These are phyloP conservation scores for Archilochus colubris DNA, from an alignment of 2,113 vertebrate species.

Conservation along the genomic window DNA sequence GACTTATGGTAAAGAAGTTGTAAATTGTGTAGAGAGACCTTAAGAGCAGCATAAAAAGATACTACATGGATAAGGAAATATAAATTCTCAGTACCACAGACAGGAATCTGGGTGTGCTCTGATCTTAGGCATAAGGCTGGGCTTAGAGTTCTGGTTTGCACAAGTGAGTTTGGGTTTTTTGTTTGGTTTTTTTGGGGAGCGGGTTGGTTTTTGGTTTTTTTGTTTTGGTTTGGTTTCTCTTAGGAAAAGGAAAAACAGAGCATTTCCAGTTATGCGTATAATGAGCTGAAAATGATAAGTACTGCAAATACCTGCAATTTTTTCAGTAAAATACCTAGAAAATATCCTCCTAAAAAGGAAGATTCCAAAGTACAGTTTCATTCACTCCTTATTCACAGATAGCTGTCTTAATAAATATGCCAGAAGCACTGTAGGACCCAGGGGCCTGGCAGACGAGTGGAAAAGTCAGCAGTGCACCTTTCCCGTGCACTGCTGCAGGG, in stretches of 20 bases:
- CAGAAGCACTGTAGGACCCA: accelerated
- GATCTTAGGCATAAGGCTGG: background rate
- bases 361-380: background rate
- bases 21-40: background rate
- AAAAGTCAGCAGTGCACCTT: conserved; percentile 18
- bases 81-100: background rate
- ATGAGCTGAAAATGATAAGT: background rate
- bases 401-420: accelerated
- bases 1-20: background rate
- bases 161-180: background rate
- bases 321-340: background rate
- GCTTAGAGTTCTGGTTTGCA: background rate
- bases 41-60: background rate
- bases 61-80: accelerated
- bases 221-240: background rate
- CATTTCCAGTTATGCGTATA: background rate
- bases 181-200: too few species aligned
- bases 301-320: background rate
- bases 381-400: background rate
- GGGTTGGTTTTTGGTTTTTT: too few species aligned
- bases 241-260: background rate
- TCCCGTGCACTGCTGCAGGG: background rate
- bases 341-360: background rate
- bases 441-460: background rate
- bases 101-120: background rate